Base-by-base conservation (phyloP, 2,888 invertebrate genomes). In the Brachycybe producta region DNA sequence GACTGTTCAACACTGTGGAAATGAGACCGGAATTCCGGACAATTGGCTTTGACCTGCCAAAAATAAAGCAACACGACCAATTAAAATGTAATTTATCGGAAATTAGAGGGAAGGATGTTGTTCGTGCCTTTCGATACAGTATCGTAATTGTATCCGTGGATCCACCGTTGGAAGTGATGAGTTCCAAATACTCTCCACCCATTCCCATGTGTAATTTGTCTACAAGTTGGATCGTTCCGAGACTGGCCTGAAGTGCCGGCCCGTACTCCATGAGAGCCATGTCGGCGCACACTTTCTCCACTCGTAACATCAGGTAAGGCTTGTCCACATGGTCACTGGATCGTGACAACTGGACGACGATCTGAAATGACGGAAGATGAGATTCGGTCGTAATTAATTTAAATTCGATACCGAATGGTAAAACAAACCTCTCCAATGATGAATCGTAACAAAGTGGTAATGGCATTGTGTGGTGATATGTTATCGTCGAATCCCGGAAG, bases 401-500 rank as follows among this genome's bases (percentile, higher is more conserved):
- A 35, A 15, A 35, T 4, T 2, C 17, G 17, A n/a, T 5, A 35
- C n/a, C 35, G 35, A 35, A 35, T 4, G 17, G 17, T 35, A 5
- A 15, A 35, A 35, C 2, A 5, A 35, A 75, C 74, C 68, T 80
- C 80, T 68, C 81, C 82, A 15, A 84, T 70, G 23, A 80, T 75
- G 56, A 84, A 77, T 60, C 85, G 70, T 45, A 82, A 68, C 49
- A 85, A 69, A 32, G 79, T 72, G 45, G 76, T 76, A 50, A 85
- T 82, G 44, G 74, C 77, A 66, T 86, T 86, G 62, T 76, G 77
- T 0, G 81, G 80, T 0, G 85, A 84, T 27, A 83, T 78, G 62
- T 83, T 84, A 62, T 86, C 86, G 57, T 86, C 85, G 56, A 86
- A 80, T 2, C 84, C 82, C 2, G 84, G 83, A 34, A 84, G 70